Percentiles rank a stretch among this genome's conserved stretches.
phyloP scores from a whole-genome alignment of 2,888 invertebrate species.

The Andrena camellia region DNA sequence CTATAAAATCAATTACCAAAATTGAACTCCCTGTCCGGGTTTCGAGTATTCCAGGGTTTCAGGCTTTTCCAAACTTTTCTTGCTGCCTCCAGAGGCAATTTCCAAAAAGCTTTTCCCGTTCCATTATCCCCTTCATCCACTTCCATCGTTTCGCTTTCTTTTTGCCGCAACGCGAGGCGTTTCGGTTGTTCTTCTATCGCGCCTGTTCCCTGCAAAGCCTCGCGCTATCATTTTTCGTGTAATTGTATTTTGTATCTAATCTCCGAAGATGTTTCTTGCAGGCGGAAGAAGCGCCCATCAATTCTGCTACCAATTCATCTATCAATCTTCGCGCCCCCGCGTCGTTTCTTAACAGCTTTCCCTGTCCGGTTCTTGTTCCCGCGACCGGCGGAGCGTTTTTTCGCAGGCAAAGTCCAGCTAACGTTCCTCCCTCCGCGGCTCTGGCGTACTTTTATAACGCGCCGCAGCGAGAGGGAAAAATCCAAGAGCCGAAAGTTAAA shows the following conservation, averaged over 20 bases:
- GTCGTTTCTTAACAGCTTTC: constrained; percentile 21
- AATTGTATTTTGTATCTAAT: constrained; percentile 69
- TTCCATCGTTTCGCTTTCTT: constrained; percentile 6
- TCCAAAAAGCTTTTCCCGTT: constrained; percentile 21
- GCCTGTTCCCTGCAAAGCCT: constrained; percentile 1
- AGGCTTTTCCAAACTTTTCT: not conserved
- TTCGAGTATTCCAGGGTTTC: not conserved
- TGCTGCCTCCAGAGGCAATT: not conserved
- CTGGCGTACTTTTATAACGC: not conserved
- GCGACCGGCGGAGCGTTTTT: constrained; percentile 35
- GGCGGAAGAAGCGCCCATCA: constrained; percentile 21
- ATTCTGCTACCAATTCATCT: constrained; percentile 55
- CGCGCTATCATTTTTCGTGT: constrained; percentile 56
- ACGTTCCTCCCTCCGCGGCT: not conserved
- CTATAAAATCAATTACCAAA: not conserved
- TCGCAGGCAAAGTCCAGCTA: constrained; percentile 13
- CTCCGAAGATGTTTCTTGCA: constrained; percentile 52
- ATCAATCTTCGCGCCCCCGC: constrained; percentile 62
- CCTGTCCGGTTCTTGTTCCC: constrained; percentile 40
- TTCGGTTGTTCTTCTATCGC: constrained; percentile 1
- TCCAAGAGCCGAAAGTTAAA: constrained; percentile 72
- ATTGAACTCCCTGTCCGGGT: not conserved
- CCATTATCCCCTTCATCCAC: not conserved
- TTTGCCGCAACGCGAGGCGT: not conserved
- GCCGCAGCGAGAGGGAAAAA: constrained; percentile 42